Evolutionary conservation across 2,888 invertebrate genomes (phyloP), one percentile per base, ranked within the genome.

Genomic region (Taphrorychus bicolor): DNA sequence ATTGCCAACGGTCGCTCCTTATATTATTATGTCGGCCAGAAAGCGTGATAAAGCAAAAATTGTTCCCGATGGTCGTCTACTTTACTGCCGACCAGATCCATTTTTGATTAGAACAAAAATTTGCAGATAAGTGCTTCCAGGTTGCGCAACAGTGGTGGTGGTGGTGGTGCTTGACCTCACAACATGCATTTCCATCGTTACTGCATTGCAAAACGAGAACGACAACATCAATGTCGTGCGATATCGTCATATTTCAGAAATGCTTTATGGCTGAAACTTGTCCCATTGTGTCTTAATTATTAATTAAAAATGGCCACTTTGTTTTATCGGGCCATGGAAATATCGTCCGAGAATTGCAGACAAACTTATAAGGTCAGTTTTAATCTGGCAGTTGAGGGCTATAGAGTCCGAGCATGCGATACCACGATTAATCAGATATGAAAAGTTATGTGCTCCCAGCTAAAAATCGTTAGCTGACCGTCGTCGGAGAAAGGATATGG

Each of bases 351-450:
- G 66, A 66, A 66, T 66, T 66, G 56, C 66, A 56, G 59, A 66
- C 60, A 66, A 59, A 66, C 60, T 59, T 65, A 53, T 66, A 56
- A 59, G 56, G 66, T 59, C 51, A 45, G 60, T 40, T 52, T 53
- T 66, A 66, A 66, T 66, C 66, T 54, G 40, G 59, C 52, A 52
- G 52, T 58, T 41, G 22, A 19, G 42, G 64, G 41, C 41, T 56
- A 60, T 60, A 60, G 17, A 52, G 41, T 41, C 24, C n/a, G 70
- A 76, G 75, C 77, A 77, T 77, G 77, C 77, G 75, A 77, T 76
- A 72, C 73, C 67, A 75, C 76, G 74, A 77, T 77, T 77, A 76
- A 77, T 77, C 76, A 73, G 74, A 76, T 74, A 74, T 64, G 73
- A 72, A 75, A 73, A 76, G 71, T 75, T 76, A 76, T 74, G 75